Evolutionary conservation across 2,888 invertebrate species (phyloP), one percentile per base, ranked within the genome.

Genomic region (Hedychridium roseum): DNA sequence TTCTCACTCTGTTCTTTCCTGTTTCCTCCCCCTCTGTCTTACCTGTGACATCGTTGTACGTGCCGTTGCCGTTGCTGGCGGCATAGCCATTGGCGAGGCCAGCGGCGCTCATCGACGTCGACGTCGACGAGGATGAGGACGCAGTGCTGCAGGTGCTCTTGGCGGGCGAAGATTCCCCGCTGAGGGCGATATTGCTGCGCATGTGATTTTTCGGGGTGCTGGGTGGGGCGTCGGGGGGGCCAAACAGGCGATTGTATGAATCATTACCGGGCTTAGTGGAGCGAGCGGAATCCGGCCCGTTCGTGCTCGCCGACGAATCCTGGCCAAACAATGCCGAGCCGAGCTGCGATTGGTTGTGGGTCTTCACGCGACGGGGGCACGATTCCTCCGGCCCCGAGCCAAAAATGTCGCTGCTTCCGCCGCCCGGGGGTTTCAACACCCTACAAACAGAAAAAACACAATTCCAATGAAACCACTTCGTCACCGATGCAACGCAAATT

Each of bases 401-500:
- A 63, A 85, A 85, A 69, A 85, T 83, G 73, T 84, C 84, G 66
- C 83, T 84, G 64, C 82, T 82, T n/a, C 83, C 85, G 60, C 86
- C 86, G 57, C 85, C 86, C 61, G 86, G 86, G 56, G 86, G 84
- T 73, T 85, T 84, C 71, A 85, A 71, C 49, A 86, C 86, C 80
- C 86, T 87, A 73, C 2, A 80, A 81, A 63, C 64, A 58, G 52
- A 53, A 49, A 54, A 35, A 26, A 35, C 9, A 34, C 32, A 16
- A n/a, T 31, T 14, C 15, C 11, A 9, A 6, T 23, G 9, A 5
- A 23, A 23, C 5, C 23, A 6, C 9, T 23, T 31, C 14, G 3
- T 31, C 12, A 3, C 15, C 5, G 12, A 12, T 3, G 31, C 3
- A 16, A 16, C n/a, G 17, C 3, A n/a, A n/a, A n/a, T n/a, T n/a